Conservation (phyloP, 2,888 invertebrate genomes). For the Drosophila picticornis region DNA sequence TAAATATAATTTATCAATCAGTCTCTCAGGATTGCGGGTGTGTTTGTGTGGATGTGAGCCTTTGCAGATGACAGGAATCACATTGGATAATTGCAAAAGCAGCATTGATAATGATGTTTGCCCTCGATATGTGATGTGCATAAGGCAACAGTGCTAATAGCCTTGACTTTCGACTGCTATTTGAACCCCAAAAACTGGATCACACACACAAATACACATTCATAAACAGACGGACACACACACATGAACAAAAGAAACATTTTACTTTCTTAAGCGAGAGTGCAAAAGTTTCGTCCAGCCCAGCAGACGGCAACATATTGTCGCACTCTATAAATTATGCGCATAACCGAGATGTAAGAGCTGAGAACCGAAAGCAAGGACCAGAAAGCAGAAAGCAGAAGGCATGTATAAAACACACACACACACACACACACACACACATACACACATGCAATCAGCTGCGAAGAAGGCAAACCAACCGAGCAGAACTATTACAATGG, state of each 20-base stretch:
- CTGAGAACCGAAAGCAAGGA: constrained; percentile 25
- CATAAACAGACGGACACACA: constrained; percentile 3
- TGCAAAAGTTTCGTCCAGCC: constrained; percentile 60
- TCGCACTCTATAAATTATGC: constrained; percentile 81
- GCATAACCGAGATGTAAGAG: constrained; percentile 67
- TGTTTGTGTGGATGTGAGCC: background rate
- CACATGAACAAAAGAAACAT: constrained; percentile 44
- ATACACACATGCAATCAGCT: constrained; percentile 15
- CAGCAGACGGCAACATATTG: constrained; percentile 72
- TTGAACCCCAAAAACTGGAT: constrained; percentile 50
- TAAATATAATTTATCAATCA: constrained; percentile 75
- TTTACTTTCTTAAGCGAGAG: constrained; percentile 58
- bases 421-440: constrained; percentile 17
- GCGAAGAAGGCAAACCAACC: constrained; percentile 64
- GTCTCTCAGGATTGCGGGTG: background rate
- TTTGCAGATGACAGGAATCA: constrained; percentile 29
- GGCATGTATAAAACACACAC: constrained; percentile 44
- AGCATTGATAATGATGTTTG: constrained; percentile 47
- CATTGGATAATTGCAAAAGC: constrained; percentile 60
- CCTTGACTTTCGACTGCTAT: constrained; percentile 59
- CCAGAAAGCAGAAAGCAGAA: constrained; percentile 24
- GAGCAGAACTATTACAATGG: constrained; percentile 78
- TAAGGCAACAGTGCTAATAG: constrained; percentile 40
- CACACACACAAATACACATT: constrained; percentile 15
- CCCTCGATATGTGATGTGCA: constrained; percentile 3